These are phyloP conservation scores for Hydra vulgaris DNA, from an alignment of 30 jellyfish, hydroid and myxozoan genomes.

Conservation along the genomic window DNA sequence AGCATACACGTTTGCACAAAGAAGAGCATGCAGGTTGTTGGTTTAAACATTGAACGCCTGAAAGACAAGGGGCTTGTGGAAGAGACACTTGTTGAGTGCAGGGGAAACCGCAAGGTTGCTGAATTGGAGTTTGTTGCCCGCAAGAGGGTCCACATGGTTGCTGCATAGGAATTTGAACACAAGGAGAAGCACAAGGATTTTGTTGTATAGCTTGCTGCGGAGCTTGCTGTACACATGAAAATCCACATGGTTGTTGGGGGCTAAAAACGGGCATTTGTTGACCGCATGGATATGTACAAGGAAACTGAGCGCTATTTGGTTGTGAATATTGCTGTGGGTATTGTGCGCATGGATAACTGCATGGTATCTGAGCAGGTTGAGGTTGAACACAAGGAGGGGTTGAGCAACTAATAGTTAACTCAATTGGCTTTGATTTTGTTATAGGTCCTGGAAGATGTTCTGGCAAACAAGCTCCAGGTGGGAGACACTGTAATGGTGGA, in stretches of 20 bases:
- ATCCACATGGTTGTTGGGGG: conserved; percentile 5
- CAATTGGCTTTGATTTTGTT: conserved; percentile 23
- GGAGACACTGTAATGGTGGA: conserved; percentile 33
- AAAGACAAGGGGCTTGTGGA: not conserved
- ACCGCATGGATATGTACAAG: not conserved
- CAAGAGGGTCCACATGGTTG: conserved; percentile 5
- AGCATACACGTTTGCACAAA: conserved; percentile 25
- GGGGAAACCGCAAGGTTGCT: not conserved
- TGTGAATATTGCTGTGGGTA: conserved; percentile 9
- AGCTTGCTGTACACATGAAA: conserved; percentile 8
- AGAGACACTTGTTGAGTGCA: conserved; percentile 3
- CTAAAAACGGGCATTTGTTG: conserved; percentile 10
- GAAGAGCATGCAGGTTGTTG: conserved; percentile 29
- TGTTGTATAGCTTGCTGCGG: conserved; percentile 13
- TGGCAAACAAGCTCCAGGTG: conserved; percentile 33
- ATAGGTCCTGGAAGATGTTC: conserved; percentile 29
- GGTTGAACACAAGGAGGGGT: conserved; percentile 16
- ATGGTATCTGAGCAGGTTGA: conserved; percentile 4
- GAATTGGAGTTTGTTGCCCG: conserved; percentile 10
- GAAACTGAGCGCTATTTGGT: not conserved
- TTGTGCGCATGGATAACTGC: not conserved
- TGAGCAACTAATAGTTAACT: conserved; percentile 9
- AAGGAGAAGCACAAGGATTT: not conserved
- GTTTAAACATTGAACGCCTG: not conserved
- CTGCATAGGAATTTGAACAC: conserved; percentile 1